Base-by-base conservation (phyloP, 1,140 invertebrate genomes). In the Maniola jurtina region DNA sequence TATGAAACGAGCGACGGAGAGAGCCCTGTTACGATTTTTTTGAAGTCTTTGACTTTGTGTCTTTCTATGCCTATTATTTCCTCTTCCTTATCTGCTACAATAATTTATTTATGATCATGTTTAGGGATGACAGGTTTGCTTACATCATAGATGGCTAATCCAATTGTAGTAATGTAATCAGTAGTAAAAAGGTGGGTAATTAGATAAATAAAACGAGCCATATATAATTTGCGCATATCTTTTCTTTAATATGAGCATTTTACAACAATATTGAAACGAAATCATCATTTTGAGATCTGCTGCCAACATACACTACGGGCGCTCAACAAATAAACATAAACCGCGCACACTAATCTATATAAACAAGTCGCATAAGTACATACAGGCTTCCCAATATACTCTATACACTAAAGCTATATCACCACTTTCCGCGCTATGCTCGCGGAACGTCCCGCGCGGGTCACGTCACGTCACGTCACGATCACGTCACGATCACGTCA, bases 221-320 rank as follows among this genome's bases (percentile, higher is more conserved):
- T 63, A 38, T 68, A 76, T 80, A 81, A 76, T 86, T 88, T 86
- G 88, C 88, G 85, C 86, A 90, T 89, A 90, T 90, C 75, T 88
- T 88, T 84, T 88, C 79, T 88, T 89, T 90, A 90, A 90, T 90
- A 90, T 87, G 86, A 87, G 85, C 88, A 89, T 88, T 88, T 88
- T 90, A 90, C 88, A 90, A 90, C 86, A 90, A 89, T 89, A 89
- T 84, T 90, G 85, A 90, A 89, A 90, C 86, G 86, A 88, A 90
- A 90, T 88, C 84, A 79, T 89, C 84, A 86, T 79, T 85, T 85
- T 90, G 88, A 90, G 88, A 90, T 90, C 88, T 89, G 88, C 86
- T 84, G 86, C 86, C 88, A 89, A 86, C 86, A 84, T 90, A 88
- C 85, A 90, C 88, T 90, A 90, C 87, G 78, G 84, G 88, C 88